A percentile compares a stretch with the other conserved stretches of the same genome.
These are phyloP conservation scores for Venusia cambrica DNA, from an alignment of 2,888 invertebrate species.

Conservation along the genomic window DNA sequence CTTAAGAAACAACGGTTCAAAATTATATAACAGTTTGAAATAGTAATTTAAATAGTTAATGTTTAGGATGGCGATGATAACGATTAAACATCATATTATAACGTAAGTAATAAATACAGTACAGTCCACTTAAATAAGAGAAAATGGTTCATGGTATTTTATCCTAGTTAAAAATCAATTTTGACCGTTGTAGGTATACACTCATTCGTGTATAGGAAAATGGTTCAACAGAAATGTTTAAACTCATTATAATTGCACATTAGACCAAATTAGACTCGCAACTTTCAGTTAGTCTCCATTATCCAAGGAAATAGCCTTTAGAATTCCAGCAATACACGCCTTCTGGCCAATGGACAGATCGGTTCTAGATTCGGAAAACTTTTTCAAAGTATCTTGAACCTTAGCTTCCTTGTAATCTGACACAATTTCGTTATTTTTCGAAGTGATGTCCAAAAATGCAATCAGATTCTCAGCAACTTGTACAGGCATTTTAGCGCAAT, in stretches of 20 bases:
- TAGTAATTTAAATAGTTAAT: no score
- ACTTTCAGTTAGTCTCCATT: constrained; percentile 31
- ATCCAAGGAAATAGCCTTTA: constrained; percentile 41
- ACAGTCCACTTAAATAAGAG: no score
- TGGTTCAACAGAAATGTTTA: not conserved
- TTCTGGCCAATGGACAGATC: constrained; percentile 56
- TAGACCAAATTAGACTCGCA: constrained; percentile 18
- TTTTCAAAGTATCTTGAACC: constrained; percentile 54
- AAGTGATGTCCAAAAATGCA: constrained; percentile 68
- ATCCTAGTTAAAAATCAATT: no score
- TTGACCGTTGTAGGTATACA: no score
- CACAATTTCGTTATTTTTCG: constrained; percentile 55
- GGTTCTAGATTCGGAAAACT: constrained; percentile 52
- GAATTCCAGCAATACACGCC: constrained; percentile 42
- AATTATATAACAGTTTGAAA: constrained; percentile 2
- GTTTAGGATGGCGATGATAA: no score
- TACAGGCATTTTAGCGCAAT: constrained; percentile 67
- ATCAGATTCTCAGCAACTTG: constrained; percentile 76
- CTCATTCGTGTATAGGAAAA: no score
- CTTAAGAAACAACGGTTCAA: constrained; percentile 3
- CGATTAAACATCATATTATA: no score
- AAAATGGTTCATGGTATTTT: no score
- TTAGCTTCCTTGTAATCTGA: constrained; percentile 58
- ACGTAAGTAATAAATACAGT: no score
- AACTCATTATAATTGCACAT: constrained; percentile 11